Conservation (phyloP, 2,797 vertebrate species). For the Sarcoramphus papa region DNA sequence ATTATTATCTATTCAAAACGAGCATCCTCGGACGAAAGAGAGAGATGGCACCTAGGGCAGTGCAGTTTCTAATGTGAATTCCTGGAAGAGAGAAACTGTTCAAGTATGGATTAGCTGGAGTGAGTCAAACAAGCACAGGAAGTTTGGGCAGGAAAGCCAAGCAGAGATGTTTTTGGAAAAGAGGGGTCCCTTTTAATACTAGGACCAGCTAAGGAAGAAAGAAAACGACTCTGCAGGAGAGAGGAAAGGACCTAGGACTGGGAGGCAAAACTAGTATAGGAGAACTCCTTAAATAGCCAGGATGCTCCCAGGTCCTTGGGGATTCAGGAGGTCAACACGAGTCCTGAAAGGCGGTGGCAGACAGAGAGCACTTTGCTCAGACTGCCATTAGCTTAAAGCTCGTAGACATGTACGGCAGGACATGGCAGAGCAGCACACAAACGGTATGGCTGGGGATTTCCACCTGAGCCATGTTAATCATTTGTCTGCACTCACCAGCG, state of each 20-base stretch:
- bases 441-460: background rate
- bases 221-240: background rate
- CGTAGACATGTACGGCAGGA: fast-evolving
- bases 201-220: background rate
- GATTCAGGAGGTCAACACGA: background rate
- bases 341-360: background rate
- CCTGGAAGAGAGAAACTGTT: background rate
- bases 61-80: background rate
- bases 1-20: background rate
- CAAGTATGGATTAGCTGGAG: background rate
- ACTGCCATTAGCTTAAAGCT: background rate
- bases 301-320: background rate
- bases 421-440: background rate
- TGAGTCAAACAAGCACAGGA: background rate
- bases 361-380: background rate
- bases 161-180: background rate
- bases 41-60: background rate
- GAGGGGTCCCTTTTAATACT: background rate
- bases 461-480: background rate
- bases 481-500: background rate
- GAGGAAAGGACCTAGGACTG: background rate
- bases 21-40: background rate
- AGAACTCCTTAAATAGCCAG: background rate
- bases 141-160: background rate
- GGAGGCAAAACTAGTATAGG: background rate